Base-by-base conservation (phyloP, 2,888 invertebrate genomes). In the Antheraea assamensis region DNA sequence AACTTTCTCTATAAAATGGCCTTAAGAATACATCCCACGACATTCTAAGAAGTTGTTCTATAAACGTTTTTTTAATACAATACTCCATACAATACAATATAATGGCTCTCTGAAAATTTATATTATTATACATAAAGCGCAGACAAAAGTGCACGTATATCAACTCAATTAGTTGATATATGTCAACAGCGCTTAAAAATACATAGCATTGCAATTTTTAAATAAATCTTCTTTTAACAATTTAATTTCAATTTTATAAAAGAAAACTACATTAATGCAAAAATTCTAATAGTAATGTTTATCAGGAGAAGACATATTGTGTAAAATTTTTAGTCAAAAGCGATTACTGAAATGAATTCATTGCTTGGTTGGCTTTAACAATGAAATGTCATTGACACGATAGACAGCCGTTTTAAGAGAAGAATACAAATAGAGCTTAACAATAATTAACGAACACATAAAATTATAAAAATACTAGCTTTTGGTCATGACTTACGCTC, bases 1-100 rank as follows among this genome's bases (percentile, higher is more conserved):
- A 79, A 79, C 80, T 83, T 82, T 83, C 82, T 79, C 79, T 80
- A 71, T 71, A 77, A 79, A 78, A 78, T 81, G 64, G 75, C 72
- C 76, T 78, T 76, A 77, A 79, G 71, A 74, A 74, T 74, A 76
- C 70, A 74, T 76, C 75, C 77, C 75, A 75, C 79, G 75, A 75
- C 77, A 73, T 72, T 75, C 71, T 64, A 76, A 75, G 74, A 61
- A 27, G 61, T 75, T 58, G 71, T 61, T 10, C 35, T 71, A 7
- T 30, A 30, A 71, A 71, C n/a, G n/a, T 58, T 58, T n/a, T 27
- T 24, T 24, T 24, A 58, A 64, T 55, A 66, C 30, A 30, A 72
- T 58, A 61, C 15, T n/a, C n/a, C n/a, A 68, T 35, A 17, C 35
- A 35, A 68, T 10, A 35, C 35, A 35, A 35, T 35, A 35, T 35